Base-by-base conservation (phyloP, 1,140 invertebrate genomes). In the Drosophila busckii region DNA sequence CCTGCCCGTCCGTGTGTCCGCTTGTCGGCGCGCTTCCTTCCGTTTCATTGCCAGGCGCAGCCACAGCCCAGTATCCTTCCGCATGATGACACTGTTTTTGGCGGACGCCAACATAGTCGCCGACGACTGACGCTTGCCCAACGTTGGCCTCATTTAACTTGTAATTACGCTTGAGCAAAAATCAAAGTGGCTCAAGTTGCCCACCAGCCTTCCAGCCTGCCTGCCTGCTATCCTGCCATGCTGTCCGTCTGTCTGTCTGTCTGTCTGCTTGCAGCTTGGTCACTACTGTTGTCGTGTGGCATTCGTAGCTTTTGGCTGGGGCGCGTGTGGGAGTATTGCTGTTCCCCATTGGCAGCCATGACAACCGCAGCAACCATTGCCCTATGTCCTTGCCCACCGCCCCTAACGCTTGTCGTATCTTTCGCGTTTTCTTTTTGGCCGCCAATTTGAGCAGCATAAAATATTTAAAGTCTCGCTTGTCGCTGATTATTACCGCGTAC, bases 111-210 rank as follows among this genome's bases (percentile, higher is more conserved):
- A 45, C 44, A 42, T 55, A 61, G 49, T 46, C 55, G 23, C 40
- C 34, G 45, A 31, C 34, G 41, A 46, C 25, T 40, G 46, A 32
- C 62, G 60, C 17, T 54, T 31, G 13, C 26, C 35, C 29, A 44
- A 56, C 59, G 56, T 61, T 49, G 48, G 75, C 75, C 75, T 82
- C 75, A 82, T 82, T 82, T 82, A 82, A 82, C 75, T 82, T 82
- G 75, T 82, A 82, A 82, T 82, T 82, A 82, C 75, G 75, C 75
- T 82, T 70, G 75, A 82, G 75, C 75, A 82, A 82, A 82, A 82
- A 82, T 82, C 75, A 82, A 82, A 82, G 75, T 82, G 76, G 75
- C 75, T 82, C 75, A 82, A 82, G 75, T 82, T 82, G 75, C 75
- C 75, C 56, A 31, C 60, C 62, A 26, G 25, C 37, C 28, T 26